Conservation (phyloP, 1,140 invertebrate species). For the Pissodes strobi region DNA sequence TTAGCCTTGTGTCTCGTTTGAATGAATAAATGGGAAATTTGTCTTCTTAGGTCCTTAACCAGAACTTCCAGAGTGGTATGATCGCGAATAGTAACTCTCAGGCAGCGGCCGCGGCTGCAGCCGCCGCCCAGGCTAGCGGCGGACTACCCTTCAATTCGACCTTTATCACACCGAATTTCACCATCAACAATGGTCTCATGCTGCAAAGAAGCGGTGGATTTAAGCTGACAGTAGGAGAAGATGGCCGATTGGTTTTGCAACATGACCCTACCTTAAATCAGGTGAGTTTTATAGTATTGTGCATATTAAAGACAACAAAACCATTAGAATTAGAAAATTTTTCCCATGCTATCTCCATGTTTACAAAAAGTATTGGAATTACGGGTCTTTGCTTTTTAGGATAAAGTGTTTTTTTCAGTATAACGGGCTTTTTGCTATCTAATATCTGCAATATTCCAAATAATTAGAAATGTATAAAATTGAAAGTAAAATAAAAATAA, state of each 20-base stretch:
- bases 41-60: conserved; percentile 32
- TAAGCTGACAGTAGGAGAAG: conserved; percentile 53
- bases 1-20: too few species aligned
- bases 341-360: too few species aligned
- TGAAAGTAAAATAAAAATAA: too few species aligned
- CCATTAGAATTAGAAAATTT: not conserved
- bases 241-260: conserved; percentile 53
- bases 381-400: too few species aligned
- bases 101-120: conserved; percentile 38
- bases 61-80: conserved; percentile 48
- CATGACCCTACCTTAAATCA: conserved; percentile 54
- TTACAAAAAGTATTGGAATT: too few species aligned
- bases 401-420: too few species aligned
- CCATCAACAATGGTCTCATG: conserved; percentile 55
- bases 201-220: conserved; percentile 49
- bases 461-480: too few species aligned
- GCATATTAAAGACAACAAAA: not conserved
- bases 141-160: conserved; percentile 45
- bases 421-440: too few species aligned
- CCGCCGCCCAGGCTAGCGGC: conserved; percentile 11
- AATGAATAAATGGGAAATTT: too few species aligned
- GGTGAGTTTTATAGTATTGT: not conserved
- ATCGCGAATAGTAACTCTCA: conserved; percentile 46
- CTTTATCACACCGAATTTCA: conserved; percentile 53
- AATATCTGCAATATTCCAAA: too few species aligned